Base-by-base conservation (phyloP, 2,888 invertebrate genomes). In the Aspidiotus rigidus region DNA sequence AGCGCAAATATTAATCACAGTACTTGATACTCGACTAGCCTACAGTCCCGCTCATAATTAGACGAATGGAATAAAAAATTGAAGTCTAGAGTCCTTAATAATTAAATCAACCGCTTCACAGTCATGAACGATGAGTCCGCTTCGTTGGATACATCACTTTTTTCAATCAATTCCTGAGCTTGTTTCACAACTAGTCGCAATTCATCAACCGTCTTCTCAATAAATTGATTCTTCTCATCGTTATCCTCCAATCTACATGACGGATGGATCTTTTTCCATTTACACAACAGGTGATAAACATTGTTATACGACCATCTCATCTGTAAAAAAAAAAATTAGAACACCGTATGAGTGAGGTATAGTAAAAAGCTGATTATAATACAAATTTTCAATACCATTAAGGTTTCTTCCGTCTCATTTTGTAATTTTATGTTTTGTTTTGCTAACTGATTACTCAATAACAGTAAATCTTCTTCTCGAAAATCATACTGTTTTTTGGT, bases 81-180 rank as follows among this genome's bases (percentile, higher is more conserved):
- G 5, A 28, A 28, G 28, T 28, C 5, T 28, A 28, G 28, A 5
- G 28, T 5, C 1, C 28, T 9, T 28, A 1, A 11, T n/a, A 42
- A n/a, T 55, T 39, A 66, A 13, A 66, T 44, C 44, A 49, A 8
- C 59, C 60, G 57, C 15, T 57, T 66, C 10, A 6, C 10, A 13
- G 66, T 66, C 11, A 66, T 57, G 28, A 44, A 60, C 28, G 66
- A 66, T 13, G 60, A 66, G 13, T 66, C 66, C 17, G 60, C 57
- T 59, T 66, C 42, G 9, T 16, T 42, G 10, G 66, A 66, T 44
- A 57, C 13, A 59, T 66, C 53, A n/a, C 40, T 57, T 44, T 66
- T 66, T 10, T 66, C 44, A 39, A 17, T 59, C 39, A 66, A n/a
- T 39, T 66, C 28, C 11, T 13, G 44, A 59, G 60, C 60, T 28